These are phyloP conservation scores for Emys orbicularis DNA, from an alignment of 2,797 vertebrate genomes.

Conservation along the genomic window DNA sequence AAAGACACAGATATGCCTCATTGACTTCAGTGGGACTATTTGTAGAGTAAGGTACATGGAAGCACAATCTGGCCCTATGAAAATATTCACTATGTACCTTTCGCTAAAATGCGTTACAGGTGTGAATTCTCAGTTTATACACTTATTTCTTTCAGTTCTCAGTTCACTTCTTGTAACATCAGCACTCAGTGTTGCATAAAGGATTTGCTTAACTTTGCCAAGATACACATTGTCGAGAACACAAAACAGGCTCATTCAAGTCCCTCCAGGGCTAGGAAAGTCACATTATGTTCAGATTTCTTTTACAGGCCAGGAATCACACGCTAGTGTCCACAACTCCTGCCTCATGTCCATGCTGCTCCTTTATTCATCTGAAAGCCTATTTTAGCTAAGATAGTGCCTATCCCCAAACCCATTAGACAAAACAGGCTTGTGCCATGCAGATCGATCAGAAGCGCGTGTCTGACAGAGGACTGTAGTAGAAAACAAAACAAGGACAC, in stretches of 20 bases:
- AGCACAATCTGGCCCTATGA: not conserved
- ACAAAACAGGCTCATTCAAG: constrained; percentile 69
- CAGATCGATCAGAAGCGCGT: constrained; percentile 25
- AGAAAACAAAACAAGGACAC: constrained; percentile 59
- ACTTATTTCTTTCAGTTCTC: not conserved
- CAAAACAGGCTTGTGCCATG: constrained; percentile 24
- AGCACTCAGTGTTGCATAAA: constrained; percentile 20
- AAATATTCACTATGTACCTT: not conserved
- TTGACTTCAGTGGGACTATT: not conserved
- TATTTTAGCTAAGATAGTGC: not conserved
- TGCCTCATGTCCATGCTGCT: constrained; percentile 52
- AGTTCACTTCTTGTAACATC: constrained; percentile 37
- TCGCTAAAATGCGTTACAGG: not conserved
- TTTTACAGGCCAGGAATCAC: constrained; percentile 57
- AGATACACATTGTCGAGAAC: constrained; percentile 48
- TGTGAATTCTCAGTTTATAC: constrained; percentile 17
- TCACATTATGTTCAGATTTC: not conserved
- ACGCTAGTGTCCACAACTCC: constrained; percentile 15
- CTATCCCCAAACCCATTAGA: not conserved
- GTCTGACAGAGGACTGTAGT: constrained; percentile 45
- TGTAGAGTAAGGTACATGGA: not conserved
- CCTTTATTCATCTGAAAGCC: not conserved
- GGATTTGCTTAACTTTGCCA: constrained; percentile 61
- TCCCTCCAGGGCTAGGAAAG: constrained; percentile 42
- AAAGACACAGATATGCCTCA: not conserved